phyloP scores from a whole-genome alignment of 2,797 vertebrate genomes.

The Falco novaeseelandiae region DNA sequence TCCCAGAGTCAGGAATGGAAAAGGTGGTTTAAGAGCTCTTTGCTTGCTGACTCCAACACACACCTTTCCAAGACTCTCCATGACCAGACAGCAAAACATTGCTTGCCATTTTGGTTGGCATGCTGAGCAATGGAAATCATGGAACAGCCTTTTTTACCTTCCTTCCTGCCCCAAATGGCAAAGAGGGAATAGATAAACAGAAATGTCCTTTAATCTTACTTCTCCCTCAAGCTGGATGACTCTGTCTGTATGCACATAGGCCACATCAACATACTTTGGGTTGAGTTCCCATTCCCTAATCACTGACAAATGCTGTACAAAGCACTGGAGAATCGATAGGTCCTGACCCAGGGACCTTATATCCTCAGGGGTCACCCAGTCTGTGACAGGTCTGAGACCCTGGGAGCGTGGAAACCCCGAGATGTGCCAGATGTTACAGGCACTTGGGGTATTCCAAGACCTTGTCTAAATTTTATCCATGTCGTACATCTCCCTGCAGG shows the following conservation, averaged over 20 bases:
- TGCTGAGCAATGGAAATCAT: background rate
- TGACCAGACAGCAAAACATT: background rate
- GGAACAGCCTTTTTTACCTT: background rate
- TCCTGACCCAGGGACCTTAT: background rate
- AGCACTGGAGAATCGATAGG: background rate
- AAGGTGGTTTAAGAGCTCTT: background rate
- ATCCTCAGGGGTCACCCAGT: background rate
- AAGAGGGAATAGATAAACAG: background rate
- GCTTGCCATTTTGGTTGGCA: fast-evolving
- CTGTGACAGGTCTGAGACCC: slow-evolving; percentile 6
- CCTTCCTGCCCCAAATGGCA: background rate
- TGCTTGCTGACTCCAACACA: background rate
- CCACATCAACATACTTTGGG: background rate
- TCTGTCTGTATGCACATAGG: background rate
- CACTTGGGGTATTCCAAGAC: background rate
- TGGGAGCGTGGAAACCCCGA: background rate
- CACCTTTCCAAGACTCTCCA: background rate
- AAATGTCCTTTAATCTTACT: background rate
- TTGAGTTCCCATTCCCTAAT: background rate
- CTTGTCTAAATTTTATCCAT: background rate
- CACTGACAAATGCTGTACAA: background rate
- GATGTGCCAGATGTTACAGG: background rate
- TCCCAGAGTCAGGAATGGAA: background rate
- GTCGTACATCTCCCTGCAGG: background rate
- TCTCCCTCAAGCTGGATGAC: background rate